phyloP scores from a whole-genome alignment of 1,140 invertebrate genomes.

The Cyclina sinensis region DNA sequence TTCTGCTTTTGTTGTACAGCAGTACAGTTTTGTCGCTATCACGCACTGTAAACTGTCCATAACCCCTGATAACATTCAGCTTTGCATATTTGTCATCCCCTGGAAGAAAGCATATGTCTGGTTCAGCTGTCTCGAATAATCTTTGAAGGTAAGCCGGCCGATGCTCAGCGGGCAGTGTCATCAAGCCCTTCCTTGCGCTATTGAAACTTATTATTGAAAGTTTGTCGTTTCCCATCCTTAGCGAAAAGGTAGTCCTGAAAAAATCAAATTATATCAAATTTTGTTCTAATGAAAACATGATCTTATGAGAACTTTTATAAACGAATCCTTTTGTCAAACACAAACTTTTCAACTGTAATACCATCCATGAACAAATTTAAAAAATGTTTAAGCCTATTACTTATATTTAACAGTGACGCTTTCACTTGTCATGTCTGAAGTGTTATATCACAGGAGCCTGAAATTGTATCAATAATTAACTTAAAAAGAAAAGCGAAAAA shows the following conservation, averaged over 20 bases:
- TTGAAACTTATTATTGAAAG: slow-evolving; percentile 44
- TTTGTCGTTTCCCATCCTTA: slow-evolving; percentile 40
- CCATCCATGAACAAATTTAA: too few relatives aligned
- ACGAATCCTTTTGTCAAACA: too few relatives aligned
- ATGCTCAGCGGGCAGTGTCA: neutral
- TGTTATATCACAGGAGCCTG: too few relatives aligned
- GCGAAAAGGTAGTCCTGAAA: neutral
- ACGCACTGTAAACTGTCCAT: slow-evolving; percentile 19
- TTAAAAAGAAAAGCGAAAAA: too few relatives aligned
- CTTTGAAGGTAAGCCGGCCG: neutral
- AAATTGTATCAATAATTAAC: too few relatives aligned
- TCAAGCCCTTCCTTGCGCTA: neutral
- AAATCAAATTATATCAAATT: too few relatives aligned
- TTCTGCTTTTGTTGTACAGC: slow-evolving; percentile 20
- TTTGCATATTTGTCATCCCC: slow-evolving; percentile 41
- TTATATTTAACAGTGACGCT: too few relatives aligned
- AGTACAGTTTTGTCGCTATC: slow-evolving; percentile 26
- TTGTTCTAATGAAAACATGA: too few relatives aligned
- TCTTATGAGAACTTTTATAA: too few relatives aligned
- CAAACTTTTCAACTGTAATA: too few relatives aligned
- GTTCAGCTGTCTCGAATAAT: neutral
- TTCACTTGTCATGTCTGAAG: too few relatives aligned
- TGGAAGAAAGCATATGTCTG: slow-evolving; percentile 47
- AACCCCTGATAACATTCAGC: slow-evolving; percentile 25
- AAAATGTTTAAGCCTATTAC: too few relatives aligned